Conservation (phyloP, 2,113 vertebrate genomes). For the Podarcis raffonei region DNA sequence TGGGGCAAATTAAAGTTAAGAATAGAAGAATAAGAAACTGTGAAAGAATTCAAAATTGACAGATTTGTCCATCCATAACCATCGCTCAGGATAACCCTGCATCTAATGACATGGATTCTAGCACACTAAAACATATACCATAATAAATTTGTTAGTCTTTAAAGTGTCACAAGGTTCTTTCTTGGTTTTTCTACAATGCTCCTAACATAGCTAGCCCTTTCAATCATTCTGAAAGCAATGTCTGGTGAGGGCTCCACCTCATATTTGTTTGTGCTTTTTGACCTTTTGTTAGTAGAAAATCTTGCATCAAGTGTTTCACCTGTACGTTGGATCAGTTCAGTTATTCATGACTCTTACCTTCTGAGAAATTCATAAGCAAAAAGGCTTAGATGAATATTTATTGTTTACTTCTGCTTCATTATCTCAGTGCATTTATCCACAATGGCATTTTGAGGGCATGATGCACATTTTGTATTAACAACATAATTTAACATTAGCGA, state of each 20-base stretch:
- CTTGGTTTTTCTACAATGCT: not conserved
- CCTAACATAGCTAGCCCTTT: not conserved
- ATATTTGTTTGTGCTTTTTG: not conserved
- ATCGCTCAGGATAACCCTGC: no score
- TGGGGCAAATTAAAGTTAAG: no score
- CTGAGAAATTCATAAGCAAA: conserved; percentile 5
- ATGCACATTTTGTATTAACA: conserved; percentile 52
- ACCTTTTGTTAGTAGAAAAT: not conserved
- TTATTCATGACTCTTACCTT: not conserved
- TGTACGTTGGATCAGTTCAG: not conserved
- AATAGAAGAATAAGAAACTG: no score
- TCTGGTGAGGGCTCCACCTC: conserved; percentile 1
- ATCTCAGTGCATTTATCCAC: conserved; percentile 55
- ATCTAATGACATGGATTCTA: no score
- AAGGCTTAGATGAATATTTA: conserved; percentile 29
- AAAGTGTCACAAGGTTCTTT: not conserved
- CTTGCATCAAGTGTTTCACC: not conserved
- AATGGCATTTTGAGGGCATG: conserved; percentile 54
- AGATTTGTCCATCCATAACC: no score
- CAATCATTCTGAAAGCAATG: not conserved
- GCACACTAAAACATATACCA: no score
- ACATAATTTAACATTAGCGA: conserved; percentile 61
- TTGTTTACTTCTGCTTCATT: conserved; percentile 60
- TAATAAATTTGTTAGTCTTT: no score
- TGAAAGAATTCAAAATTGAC: no score